Conservation (phyloP, 1,140 invertebrate genomes). For the Popillia japonica region DNA sequence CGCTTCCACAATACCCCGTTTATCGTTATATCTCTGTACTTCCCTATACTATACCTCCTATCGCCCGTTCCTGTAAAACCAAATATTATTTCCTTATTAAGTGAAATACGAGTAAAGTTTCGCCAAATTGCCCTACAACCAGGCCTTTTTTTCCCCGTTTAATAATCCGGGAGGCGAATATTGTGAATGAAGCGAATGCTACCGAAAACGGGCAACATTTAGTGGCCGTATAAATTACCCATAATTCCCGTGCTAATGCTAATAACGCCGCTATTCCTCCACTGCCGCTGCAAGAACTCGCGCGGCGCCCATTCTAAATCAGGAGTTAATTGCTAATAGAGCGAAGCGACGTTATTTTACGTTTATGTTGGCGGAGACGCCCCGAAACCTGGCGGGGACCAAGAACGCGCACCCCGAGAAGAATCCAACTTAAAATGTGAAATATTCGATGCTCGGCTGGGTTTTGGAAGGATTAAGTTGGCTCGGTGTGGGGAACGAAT, state of each 20-base stretch:
- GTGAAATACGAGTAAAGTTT: conserved; percentile 24
- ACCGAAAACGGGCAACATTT: conserved; percentile 8
- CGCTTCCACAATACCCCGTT: no score
- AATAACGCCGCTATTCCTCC: not conserved
- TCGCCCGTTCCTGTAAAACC: not conserved
- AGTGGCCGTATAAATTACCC: conserved; percentile 30
- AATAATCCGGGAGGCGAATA: not conserved
- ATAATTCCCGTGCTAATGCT: conserved; percentile 14
- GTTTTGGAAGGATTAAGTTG: not conserved
- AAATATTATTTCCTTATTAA: conserved; percentile 29
- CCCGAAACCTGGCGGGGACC: not conserved
- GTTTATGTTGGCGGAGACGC: not conserved
- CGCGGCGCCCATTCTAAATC: not conserved
- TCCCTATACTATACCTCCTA: not conserved
- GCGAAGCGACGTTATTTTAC: not conserved
- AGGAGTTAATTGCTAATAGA: conserved; percentile 18
- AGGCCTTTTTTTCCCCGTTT: not conserved
- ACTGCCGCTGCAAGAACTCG: not conserved
- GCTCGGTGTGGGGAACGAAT: not conserved
- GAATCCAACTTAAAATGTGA: not conserved
- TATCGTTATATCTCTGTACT: no score
- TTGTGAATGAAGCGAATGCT: not conserved
- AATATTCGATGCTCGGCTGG: not conserved
- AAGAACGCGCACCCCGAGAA: not conserved
- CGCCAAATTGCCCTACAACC: not conserved